These are phyloP conservation scores for Muscina levida DNA, from an alignment of 2,888 invertebrate genomes.

Conservation along the genomic window DNA sequence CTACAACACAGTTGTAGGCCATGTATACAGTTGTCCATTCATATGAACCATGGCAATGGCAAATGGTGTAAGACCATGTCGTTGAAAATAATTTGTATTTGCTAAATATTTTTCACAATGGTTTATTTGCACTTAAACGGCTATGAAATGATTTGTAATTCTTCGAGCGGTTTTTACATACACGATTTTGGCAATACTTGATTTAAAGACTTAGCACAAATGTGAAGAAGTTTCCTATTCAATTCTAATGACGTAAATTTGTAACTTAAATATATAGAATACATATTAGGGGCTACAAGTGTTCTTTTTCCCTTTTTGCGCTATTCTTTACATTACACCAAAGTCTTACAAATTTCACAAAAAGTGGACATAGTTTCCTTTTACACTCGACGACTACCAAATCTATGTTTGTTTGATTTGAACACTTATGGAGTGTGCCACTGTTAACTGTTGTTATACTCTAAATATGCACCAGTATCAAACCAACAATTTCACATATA, in stretches of 20 bases:
- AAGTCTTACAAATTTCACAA: background rate
- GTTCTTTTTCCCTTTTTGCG: too few species aligned
- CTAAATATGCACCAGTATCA: constrained; percentile 22
- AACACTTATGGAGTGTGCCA: too few species aligned
- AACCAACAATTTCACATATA: constrained; percentile 20
- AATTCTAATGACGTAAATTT: too few species aligned
- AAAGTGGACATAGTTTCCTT: background rate
- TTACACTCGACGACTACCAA: background rate
- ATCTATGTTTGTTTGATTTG: background rate
- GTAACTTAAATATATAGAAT: too few species aligned
- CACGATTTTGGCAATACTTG: background rate
- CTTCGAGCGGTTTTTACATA: too few species aligned
- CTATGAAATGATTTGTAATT: too few species aligned
- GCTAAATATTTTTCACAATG: too few species aligned
- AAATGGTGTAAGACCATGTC: background rate
- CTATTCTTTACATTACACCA: too few species aligned
- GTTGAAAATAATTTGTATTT: background rate
- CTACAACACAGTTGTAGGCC: constrained; percentile 47
- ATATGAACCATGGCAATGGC: background rate
- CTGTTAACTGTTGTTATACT: constrained; percentile 3
- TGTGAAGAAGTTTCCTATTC: too few species aligned
- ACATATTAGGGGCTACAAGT: too few species aligned
- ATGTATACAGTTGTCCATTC: background rate
- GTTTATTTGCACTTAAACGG: too few species aligned
- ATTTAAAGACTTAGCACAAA: background rate